These are phyloP conservation scores for Valencia hispanica DNA, from an alignment of 2,797 vertebrate genomes.

Conservation along the genomic window DNA sequence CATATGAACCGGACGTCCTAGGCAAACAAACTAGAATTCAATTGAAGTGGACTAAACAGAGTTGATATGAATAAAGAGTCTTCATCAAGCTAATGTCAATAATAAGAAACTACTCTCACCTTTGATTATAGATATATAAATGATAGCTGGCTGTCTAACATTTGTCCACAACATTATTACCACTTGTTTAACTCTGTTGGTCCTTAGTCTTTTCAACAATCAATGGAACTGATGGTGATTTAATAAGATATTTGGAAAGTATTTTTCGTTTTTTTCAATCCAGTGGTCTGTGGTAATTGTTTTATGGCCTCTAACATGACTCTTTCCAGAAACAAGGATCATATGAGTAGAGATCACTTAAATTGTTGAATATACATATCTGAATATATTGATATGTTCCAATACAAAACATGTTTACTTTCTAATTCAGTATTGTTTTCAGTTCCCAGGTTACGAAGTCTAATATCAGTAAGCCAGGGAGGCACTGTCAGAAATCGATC, in stretches of 20 bases:
- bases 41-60: too few relatives aligned
- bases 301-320: not conserved
- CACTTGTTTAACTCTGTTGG: not conserved
- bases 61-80: too few relatives aligned
- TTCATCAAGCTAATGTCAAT: not conserved
- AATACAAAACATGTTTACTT: not conserved
- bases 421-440: not conserved
- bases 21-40: too few relatives aligned
- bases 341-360: too few relatives aligned
- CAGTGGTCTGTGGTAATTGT: not conserved
- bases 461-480: not conserved
- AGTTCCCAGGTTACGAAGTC: not conserved
- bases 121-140: not conserved
- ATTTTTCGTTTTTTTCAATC: not conserved
- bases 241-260: not conserved
- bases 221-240: not conserved
- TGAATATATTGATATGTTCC: not conserved
- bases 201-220: not conserved
- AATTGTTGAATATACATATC: not conserved
- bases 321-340: not conserved
- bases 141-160: not conserved
- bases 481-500: not conserved
- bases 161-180: not conserved
- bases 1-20: too few relatives aligned
- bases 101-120: not conserved